Base-by-base conservation (phyloP, 2,113 vertebrate genomes). In the human region DNA sequence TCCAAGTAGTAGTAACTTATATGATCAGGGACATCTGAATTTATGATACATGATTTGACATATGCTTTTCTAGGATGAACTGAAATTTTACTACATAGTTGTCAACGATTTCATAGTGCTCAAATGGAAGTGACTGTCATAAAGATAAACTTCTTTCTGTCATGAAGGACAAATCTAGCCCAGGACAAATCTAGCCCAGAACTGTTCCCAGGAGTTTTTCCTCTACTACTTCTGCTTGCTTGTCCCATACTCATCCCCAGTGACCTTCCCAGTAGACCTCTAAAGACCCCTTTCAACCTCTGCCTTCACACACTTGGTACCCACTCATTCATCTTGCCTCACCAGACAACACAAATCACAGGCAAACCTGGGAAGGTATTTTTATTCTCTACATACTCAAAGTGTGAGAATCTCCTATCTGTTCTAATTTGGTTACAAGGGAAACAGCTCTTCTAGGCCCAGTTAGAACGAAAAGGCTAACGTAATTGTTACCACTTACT, bases 401-500 rank as follows among this genome's bases (percentile, higher is more conserved):
- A 17, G 38, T 81, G 6, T 78, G 55, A 79, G 32, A 59, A 18
- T 80, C 43, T 83, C 38, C 43, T 40, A 11, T 48, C n/a, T 23
- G 17, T 72, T 73, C 59, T 57, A 48, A 22, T 48, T 12, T 85
- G 17, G 35, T 61, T 76, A 35, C 57, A 57, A 93, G 11, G 57
- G 25, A 35, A 92, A 68, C 2, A 50, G 40, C 45, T 90, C 83
- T 87, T 48, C 4, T 5, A 89, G 22, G 18, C 6, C 73, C n/a
- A 43, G 2, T 32, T 64, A 89, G n/a, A 90, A 79, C 7, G 48
- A 64, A 61, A 93, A 45, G 32, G 22, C 13, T 25, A 68, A 38
- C 22, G 12, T 66, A 75, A 40, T 40, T 30, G 27, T 35, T 87
- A 30, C 61, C 10, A 99, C 99, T 99, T 99, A 99, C 99, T 99